A percentile compares a stretch with the other conserved stretches of the same genome.
These are phyloP conservation scores for Torymus aiolomorphi DNA, from an alignment of 2,888 invertebrate genomes.

Conservation along the genomic window DNA sequence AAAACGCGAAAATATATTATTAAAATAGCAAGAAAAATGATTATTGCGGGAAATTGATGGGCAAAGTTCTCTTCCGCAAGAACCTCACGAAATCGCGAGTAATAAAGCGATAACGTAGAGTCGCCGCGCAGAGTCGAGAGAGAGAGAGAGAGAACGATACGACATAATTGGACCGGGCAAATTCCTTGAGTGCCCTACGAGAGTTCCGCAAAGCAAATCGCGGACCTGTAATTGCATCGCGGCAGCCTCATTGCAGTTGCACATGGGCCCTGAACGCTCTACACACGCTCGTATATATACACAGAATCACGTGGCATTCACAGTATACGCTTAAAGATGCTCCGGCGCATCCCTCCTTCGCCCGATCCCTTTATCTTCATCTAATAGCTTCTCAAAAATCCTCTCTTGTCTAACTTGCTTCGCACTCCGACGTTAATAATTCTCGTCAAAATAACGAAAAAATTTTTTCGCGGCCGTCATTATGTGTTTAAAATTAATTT, in stretches of 20 bases:
- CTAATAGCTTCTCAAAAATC: conserved; percentile 40
- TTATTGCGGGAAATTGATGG: conserved; percentile 33
- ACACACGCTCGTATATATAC: background rate
- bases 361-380: conserved; percentile 23
- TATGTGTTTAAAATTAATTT: no score
- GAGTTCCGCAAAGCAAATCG: conserved; percentile 50
- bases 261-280: background rate
- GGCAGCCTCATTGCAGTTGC: background rate
- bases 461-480: no score
- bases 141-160: no score
- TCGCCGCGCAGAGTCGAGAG: conserved; percentile 20
- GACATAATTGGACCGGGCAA: conserved; percentile 49
- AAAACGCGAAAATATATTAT: no score
- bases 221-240: conserved; percentile 48
- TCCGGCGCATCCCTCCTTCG: background rate
- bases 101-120: conserved; percentile 52
- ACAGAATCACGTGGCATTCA: background rate
- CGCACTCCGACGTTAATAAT: background rate
- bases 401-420: conserved; percentile 3
- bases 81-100: conserved; percentile 40
- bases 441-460: no score
- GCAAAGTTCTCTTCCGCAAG: conserved; percentile 26
- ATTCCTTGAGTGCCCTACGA: conserved; percentile 40
- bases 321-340: background rate
- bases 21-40: conserved; percentile 14